Base-by-base conservation (phyloP, 2,113 vertebrate species). In the Australoheros scitulus region DNA sequence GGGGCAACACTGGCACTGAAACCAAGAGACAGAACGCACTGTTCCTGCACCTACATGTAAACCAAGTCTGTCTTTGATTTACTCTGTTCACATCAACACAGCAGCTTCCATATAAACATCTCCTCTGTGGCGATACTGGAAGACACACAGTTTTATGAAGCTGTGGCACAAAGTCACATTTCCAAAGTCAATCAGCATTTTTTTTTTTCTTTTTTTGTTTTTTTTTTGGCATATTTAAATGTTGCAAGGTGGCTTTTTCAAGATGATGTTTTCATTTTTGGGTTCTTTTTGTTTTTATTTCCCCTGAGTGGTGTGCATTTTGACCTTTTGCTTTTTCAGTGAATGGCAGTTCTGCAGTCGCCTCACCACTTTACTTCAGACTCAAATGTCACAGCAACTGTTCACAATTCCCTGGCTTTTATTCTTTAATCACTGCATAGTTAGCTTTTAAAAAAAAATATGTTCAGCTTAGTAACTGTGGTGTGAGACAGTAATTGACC, bases 51-150 rank as follows among this genome's bases (percentile, higher is more conserved):
- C 20, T 20, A 5, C 14, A 52, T 41, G 47, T 47, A 63, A 72
- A 76, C 2, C 15, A 6, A 65, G 2, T 56, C 75, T 79, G 24
- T 64, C 70, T 47, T 91, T 85, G 34, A 90, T 87, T 87, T 77
- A 36, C 41, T 20, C 17, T 7, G 59, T 63, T 90, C 26, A 78
- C 64, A 64, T 83, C 32, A 29, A 74, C 77, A 76, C 36, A 83
- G 18, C 24, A 6, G 79, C 61, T 88, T 24, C 55, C 64, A 72
- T 38, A 84, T 63, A 77, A 86, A 86, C 78, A 68, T 18, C 58
- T 52, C 26, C 13, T 65, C 63, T 65, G 0, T 4, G 63, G 7
- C 24, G 36, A 22, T 64, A 36, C 61, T 63, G 75, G 60, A 56
- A 22, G 58, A 61, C 26, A 47, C 47, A 20, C 24, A 32, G 65